Evolutionary conservation across 2,797 vertebrate genomes (phyloP), one percentile per base, ranked within the genome.

Genomic region (Clarias laeviceps): DNA sequence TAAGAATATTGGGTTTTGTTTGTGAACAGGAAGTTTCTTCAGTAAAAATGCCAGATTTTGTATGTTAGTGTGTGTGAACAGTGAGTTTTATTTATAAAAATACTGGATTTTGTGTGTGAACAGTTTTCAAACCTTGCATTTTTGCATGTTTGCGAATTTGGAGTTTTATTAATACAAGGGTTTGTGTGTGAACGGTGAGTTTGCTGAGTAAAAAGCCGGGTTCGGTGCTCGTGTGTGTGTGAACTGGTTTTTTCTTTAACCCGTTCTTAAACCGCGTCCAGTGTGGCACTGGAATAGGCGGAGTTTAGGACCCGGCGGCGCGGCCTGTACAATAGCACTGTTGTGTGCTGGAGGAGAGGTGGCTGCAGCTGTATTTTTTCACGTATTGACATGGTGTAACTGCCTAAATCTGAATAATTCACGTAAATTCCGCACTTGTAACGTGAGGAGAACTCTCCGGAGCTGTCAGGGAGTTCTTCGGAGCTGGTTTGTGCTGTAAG

Each of bases 251-350:
- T 32, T 65, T 87, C 40, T 40, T 57, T 2, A 24, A 50, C 24
- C 70, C 27, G 4, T 73, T 54, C n/a, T 5, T 34, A 15, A 17
- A 68, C 6, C 14, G 40, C 22, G 20, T 45, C 50, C 50, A 34
- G 73, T 3, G 34, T 84, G 86, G 68, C 56, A 15, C 3, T 89
- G 92, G 88, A 94, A 59, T 0, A 90, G 96, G 96, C 94, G 96
- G 97, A 93, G 92, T 95, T 94, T 97, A 96, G 94, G 96, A 97
- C 96, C 95, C 93, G 85, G 94, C 91, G 90, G 93, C 91, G 91
- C 91, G 92, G 94, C 92, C 94, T 94, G 96, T 97, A 97, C 97
- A 98, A 98, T 97, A 97, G 97, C 93, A 94, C 95, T 95, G 96
- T 96, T 97, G 96, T 97, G 95, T 93, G 89, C 95, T 94, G 93